Base-by-base conservation (phyloP, 53 echinoderm and acorn worm genomes). In the Patiria pectinifera region DNA sequence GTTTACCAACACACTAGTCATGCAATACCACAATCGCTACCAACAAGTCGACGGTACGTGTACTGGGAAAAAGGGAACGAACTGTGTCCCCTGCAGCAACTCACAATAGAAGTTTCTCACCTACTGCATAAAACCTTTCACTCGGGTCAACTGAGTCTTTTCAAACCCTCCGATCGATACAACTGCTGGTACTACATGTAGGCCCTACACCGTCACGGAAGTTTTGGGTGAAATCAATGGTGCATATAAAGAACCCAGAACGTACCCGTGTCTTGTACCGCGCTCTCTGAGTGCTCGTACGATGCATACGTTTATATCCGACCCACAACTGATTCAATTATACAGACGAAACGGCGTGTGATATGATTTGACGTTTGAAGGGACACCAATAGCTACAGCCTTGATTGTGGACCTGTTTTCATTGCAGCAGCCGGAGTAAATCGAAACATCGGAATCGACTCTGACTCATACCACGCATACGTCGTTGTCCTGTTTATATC, bases 391-490 rank as follows among this genome's bases (percentile, higher is more conserved):
- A 10, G 9, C 74, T 22, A 22, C 66, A 18, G 69, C 85, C 63
- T 69, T 63, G 63, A 69, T 44, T 69, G 44, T 44, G 44, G 7
- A n/a, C 8, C 69, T 85, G 45, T 69, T 69, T 21, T 45, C 15
- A 4, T 45, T 9, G 48, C 19, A 46, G 46, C 79, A 48, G 79
- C 16, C 15, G 45, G 48, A 43, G 6, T 63, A 0, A 66, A 66
- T 44, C 85, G 69, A 66, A 44, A 66, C 43, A 7, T 70, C 21
- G 74, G 24, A 74, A 74, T 22, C 47, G 44, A 83, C 83, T 21
- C 85, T 85, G 85, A 85, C 85, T 85, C 85, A 85, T 22, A 45
- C 59, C 35, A 35, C 35, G 35, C 35, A 35, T 35, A 35, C 83
- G 59, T 23, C 8, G 84, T 63, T 62, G 62, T 84, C 62, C n/a